These are phyloP conservation scores for Cyclophora albipunctata DNA, from an alignment of 2,888 invertebrate genomes.

Conservation along the genomic window DNA sequence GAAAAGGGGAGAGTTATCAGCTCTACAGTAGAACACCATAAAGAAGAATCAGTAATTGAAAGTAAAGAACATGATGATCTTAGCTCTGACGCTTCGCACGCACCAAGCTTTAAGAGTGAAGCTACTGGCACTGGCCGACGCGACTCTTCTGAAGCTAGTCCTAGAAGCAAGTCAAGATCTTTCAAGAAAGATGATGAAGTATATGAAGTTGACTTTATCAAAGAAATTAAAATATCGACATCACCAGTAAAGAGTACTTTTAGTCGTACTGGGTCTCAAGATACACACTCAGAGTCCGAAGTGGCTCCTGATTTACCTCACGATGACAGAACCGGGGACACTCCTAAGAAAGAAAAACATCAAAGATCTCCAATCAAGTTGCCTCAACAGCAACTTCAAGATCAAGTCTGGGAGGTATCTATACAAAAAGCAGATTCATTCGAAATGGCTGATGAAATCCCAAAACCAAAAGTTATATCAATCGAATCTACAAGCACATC, in stretches of 20 bases:
- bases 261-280: constrained; percentile 72
- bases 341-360: constrained; percentile 54
- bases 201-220: constrained; percentile 70
- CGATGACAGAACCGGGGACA: constrained; percentile 55
- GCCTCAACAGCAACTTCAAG: constrained; percentile 60
- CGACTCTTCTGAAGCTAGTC: constrained; percentile 58
- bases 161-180: constrained; percentile 64
- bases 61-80: constrained; percentile 68
- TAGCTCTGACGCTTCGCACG: constrained; percentile 66
- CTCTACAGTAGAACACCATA: constrained; percentile 63
- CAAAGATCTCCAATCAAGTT: constrained; percentile 60
- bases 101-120: constrained; percentile 64
- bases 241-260: constrained; percentile 68
- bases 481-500: constrained; percentile 31
- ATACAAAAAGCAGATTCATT: constrained; percentile 57
- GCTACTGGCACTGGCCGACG: constrained; percentile 41
- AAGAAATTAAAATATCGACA: constrained; percentile 71
- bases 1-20: constrained; percentile 68
- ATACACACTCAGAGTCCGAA: constrained; percentile 75
- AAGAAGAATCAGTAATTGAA: constrained; percentile 65
- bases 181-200: constrained; percentile 69
- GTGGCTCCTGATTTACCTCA: constrained; percentile 68
- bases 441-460: constrained; percentile 47
- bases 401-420: constrained; percentile 66
- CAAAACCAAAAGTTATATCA: constrained; percentile 31